phyloP scores from a whole-genome alignment of 2,113 vertebrate genomes.

The Terrapene triunguis region DNA sequence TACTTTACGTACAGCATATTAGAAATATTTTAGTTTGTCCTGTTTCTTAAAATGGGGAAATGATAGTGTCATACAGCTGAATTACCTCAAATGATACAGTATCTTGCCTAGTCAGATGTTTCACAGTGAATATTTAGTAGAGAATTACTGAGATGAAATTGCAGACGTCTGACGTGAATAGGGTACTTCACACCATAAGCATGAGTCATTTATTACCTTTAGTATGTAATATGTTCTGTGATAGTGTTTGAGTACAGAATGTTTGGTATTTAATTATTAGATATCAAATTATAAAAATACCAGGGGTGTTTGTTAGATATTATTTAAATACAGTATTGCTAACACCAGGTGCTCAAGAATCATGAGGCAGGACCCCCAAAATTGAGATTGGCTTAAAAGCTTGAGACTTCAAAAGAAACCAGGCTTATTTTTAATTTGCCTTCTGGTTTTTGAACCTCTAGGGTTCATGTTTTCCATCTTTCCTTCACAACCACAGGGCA shows the following conservation, averaged over 20 bases:
- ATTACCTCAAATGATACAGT: neutral
- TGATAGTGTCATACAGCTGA: neutral
- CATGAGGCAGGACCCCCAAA: neutral
- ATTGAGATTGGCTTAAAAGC: neutral
- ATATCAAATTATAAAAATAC: neutral
- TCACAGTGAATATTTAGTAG: conserved; percentile 12
- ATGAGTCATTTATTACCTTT: conserved; percentile 14
- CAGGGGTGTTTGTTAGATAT: neutral
- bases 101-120: neutral
- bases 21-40: neutral
- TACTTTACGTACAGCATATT: neutral
- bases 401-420: neutral
- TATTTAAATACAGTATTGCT: neutral
- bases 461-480: neutral
- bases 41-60: neutral
- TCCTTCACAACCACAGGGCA: neutral
- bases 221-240: neutral
- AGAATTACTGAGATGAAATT: conserved; percentile 9
- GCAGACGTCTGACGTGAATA: neutral
- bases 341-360: neutral
- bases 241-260: neutral
- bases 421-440: neutral
- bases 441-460: neutral
- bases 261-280: neutral
- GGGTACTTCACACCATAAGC: neutral